phyloP scores from a whole-genome alignment of 2,888 invertebrate species.

The Rapana venosa region DNA sequence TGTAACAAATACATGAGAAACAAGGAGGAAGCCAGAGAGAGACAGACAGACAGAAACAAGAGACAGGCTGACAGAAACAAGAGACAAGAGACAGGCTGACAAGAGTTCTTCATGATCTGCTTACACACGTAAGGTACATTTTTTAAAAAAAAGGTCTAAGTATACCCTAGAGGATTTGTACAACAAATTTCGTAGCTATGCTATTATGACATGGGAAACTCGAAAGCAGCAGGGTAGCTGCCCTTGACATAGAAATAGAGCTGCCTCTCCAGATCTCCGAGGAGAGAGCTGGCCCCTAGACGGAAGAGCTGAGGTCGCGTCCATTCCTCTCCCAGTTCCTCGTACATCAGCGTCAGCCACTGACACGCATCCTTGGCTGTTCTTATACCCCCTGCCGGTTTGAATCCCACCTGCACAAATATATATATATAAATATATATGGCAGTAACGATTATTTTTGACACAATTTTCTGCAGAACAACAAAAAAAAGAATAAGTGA shows the following conservation, averaged over 20 bases:
- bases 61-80: too few species aligned
- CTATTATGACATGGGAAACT: slow-evolving; percentile 75
- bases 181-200: too few species aligned
- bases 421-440: not conserved
- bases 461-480: too few species aligned
- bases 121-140: too few species aligned
- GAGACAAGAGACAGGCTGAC: too few species aligned
- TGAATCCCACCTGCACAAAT: slow-evolving; percentile 91
- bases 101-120: too few species aligned
- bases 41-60: too few species aligned
- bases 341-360: slow-evolving; percentile 91
- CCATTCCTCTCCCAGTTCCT: slow-evolving; percentile 93
- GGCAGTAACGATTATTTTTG: too few species aligned
- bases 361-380: slow-evolving; percentile 90
- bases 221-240: slow-evolving; percentile 75
- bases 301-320: slow-evolving; percentile 88
- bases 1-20: too few species aligned
- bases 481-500: not conserved
- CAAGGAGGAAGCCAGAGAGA: too few species aligned
- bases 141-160: too few species aligned
- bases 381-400: slow-evolving; percentile 97
- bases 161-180: too few species aligned
- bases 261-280: slow-evolving; percentile 86
- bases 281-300: slow-evolving; percentile 94
- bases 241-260: slow-evolving; percentile 76